phyloP scores from a whole-genome alignment of 2,888 invertebrate species.

The Euphydryas editha region DNA sequence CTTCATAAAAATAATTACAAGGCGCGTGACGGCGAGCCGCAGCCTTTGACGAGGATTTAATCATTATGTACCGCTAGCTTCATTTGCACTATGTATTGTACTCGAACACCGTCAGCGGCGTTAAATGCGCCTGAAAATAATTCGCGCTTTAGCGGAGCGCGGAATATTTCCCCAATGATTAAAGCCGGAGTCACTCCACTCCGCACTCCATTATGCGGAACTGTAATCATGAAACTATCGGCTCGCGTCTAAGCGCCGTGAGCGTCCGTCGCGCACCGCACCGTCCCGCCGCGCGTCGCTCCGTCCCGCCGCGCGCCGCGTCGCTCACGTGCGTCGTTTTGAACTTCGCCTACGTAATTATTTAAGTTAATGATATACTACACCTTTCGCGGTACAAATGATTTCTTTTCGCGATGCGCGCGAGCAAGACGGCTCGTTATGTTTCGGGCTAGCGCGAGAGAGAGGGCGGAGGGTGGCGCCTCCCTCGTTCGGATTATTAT shows the following conservation, averaged over 20 bases:
- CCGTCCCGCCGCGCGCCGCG: constrained; percentile 44
- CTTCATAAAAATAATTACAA: constrained; percentile 35
- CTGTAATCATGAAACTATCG: constrained; percentile 76
- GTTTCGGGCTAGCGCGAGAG: constrained; percentile 44
- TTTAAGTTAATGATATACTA: constrained; percentile 81
- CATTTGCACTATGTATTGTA: constrained; percentile 39
- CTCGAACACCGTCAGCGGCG: constrained; percentile 26
- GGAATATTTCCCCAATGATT: constrained; percentile 79
- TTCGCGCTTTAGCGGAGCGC: constrained; percentile 52
- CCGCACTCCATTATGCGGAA: constrained; percentile 73
- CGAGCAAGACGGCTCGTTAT: constrained; percentile 47
- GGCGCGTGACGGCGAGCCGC: constrained; percentile 11
- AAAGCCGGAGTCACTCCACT: constrained; percentile 63
- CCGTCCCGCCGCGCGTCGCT: constrained; percentile 38
- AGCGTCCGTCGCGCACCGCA: constrained; percentile 6
- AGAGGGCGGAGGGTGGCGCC: constrained; percentile 57
- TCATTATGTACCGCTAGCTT: constrained; percentile 40
- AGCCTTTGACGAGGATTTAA: constrained; percentile 43
- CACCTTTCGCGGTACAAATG: constrained; percentile 71
- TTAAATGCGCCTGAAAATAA: constrained; percentile 49
- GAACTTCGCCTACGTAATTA: constrained; percentile 71
- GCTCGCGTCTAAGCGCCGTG: constrained; percentile 12
- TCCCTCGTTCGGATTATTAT: constrained; percentile 61
- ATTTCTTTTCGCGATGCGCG: constrained; percentile 64
- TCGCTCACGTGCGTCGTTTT: constrained; percentile 41